Evolutionary conservation across 35 echinoderm and acorn worm genomes (phyloP).

Genomic region (Eucidaris tribuloides): DNA sequence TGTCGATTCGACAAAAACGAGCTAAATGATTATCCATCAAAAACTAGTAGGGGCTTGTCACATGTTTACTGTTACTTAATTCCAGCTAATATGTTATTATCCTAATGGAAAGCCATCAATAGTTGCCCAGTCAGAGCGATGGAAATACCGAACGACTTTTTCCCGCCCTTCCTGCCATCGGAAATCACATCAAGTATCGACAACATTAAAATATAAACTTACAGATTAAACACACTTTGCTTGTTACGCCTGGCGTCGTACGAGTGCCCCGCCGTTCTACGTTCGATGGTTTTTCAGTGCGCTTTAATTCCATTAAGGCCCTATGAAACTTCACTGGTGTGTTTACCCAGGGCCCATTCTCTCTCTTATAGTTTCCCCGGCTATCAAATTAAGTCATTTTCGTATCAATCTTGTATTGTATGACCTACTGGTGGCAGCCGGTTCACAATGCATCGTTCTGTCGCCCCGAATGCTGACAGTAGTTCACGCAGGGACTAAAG

Average conservation of each 20-base stretch:
- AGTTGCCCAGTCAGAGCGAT: constrained; percentile 12
- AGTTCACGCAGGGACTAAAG: neutral
- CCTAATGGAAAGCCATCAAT: constrained; percentile 47
- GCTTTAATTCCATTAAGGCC: constrained; percentile 54
- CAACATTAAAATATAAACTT: constrained; percentile 68
- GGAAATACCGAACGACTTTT: neutral
- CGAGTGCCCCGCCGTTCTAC: neutral
- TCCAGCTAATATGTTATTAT: constrained; percentile 68
- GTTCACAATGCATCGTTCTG: neutral
- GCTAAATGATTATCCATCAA: neutral
- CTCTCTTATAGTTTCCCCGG: neutral
- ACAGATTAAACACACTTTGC: constrained; percentile 63
- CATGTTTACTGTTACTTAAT: constrained; percentile 62
- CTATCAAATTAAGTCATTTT: constrained; percentile 51
- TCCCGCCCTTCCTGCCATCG: constrained; percentile 11
- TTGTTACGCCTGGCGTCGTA: constrained; percentile 26
- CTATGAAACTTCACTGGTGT: constrained; percentile 22
- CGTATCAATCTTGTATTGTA: constrained; percentile 52
- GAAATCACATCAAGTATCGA: constrained; percentile 45
- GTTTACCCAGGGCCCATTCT: constrained; percentile 20
- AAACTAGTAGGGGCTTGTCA: neutral
- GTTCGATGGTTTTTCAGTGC: constrained; percentile 8
- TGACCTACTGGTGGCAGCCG: constrained; percentile 22
- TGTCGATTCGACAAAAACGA: neutral
- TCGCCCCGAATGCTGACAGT: neutral